Base-by-base conservation (phyloP, 2,797 vertebrate genomes). In the Spinus olivaceus region DNA sequence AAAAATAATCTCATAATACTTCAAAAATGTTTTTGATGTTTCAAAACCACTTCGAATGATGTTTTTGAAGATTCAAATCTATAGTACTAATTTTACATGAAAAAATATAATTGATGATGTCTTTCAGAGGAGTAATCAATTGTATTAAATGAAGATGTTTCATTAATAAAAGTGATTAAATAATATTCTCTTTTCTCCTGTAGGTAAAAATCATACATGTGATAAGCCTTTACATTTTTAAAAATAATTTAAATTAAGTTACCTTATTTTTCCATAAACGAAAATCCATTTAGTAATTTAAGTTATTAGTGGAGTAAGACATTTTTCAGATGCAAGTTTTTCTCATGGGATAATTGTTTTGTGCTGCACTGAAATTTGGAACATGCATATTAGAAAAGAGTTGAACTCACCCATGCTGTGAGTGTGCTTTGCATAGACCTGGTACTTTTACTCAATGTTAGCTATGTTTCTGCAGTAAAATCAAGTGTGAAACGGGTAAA, bases 351-450 rank as follows among this genome's bases (percentile, higher is more conserved):
- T 54, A 56, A 30, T 46, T 41, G 27, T 33, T 64, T 46, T 64
- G 14, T 86, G 24, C 27, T 57, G 4, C 32, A 18, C 11, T 78
- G 33, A 72, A 53, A 63, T 78, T 47, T 67, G 53, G 14, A 57
- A 67, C 30, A 4, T 22, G 19, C 59, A 30, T 71, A 14, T 32
- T 54, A 24, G 41, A 10, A 76, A 30, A 16, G 20, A 51, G 20
- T 25, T 50, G 25, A 61, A 61, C 6, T 50, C 35, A 32, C 8
- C 33, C 1, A 4, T 12, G 21, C 13, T 0, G 0, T 27, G 19
- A 41, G 41, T 27, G 4, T 37, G 15, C 12, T 77, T 30, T 47
- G 11, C 0, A 0, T 28, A 56, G 35, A 47, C 19, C 28, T n/a
- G 27, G 24, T 47, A 25, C 28, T 79, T 63, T 10, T 47, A 28